Evolutionary conservation across 2,888 invertebrate species (phyloP).

Genomic region (Andrena praecox): DNA sequence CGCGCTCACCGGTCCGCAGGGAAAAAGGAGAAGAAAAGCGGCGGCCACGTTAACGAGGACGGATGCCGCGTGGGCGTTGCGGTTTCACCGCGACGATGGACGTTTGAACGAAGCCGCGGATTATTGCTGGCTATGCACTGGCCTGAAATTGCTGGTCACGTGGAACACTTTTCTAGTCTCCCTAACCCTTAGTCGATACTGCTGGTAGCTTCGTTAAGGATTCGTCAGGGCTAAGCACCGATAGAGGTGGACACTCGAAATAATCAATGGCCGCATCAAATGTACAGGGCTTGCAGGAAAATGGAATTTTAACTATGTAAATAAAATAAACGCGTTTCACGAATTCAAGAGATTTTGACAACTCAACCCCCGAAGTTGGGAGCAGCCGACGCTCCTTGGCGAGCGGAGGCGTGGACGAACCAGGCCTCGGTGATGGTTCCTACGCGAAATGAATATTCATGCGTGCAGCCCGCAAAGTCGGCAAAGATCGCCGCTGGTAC

Average conservation of each 20-base stretch:
- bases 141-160: neutral
- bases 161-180: too few species aligned
- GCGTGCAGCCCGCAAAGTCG: conserved; percentile 8
- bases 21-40: conserved; percentile 21
- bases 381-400: neutral
- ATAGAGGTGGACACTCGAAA: too few species aligned
- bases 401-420: neutral
- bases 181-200: too few species aligned
- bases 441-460: conserved; percentile 58
- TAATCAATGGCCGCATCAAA: too few species aligned
- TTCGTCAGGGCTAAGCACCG: too few species aligned
- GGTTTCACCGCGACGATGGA: conserved; percentile 40
- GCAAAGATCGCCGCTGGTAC: conserved; percentile 15
- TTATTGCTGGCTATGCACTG: too few species aligned
- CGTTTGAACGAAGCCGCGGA: neutral
- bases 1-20: conserved; percentile 10
- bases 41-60: conserved; percentile 28
- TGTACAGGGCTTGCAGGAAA: too few species aligned
- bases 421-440: conserved; percentile 13
- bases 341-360: neutral
- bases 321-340: too few species aligned
- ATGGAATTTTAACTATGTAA: too few species aligned
- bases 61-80: conserved; percentile 56
- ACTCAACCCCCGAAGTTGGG: neutral
- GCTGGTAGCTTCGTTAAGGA: too few species aligned